These are phyloP conservation scores for Columba livia DNA, from an alignment of 2,113 vertebrate species.

Conservation along the genomic window DNA sequence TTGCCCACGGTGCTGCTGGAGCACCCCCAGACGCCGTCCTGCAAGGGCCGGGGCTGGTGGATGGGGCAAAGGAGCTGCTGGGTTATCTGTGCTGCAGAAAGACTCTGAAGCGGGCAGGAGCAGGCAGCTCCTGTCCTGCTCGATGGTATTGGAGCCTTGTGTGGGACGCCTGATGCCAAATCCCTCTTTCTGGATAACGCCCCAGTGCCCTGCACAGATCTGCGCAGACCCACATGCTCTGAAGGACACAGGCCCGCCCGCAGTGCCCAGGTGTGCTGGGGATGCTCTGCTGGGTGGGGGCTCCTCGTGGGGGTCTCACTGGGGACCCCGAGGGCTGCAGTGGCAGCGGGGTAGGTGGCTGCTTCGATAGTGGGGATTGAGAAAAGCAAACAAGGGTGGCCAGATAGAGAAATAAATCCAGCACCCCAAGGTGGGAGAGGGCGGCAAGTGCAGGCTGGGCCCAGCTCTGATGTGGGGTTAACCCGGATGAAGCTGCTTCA, in stretches of 20 bases:
- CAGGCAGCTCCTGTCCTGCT: background rate
- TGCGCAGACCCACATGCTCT: accelerated
- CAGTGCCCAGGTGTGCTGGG: background rate
- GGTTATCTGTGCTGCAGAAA: background rate
- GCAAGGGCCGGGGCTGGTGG: background rate
- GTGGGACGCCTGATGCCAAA: background rate
- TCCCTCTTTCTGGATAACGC: background rate
- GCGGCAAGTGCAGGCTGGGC: background rate
- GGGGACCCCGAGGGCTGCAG: too few species aligned
- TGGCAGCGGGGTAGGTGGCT: accelerated
- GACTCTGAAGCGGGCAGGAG: background rate
- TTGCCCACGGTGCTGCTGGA: background rate
- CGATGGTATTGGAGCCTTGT: too few species aligned
- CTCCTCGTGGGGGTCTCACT: background rate
- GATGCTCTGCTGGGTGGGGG: background rate
- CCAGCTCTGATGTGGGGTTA: background rate
- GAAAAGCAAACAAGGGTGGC: accelerated
- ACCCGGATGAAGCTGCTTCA: accelerated
- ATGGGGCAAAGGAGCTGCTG: background rate
- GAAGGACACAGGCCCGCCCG: background rate
- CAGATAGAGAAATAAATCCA: background rate
- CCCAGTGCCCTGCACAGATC: accelerated
- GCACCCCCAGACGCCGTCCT: background rate
- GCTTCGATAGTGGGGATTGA: background rate
- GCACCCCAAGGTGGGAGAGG: background rate